Evolutionary conservation across 2,888 invertebrate genomes (phyloP), one percentile per base, ranked within the genome.

Genomic region (Listrodromus nycthemerus): DNA sequence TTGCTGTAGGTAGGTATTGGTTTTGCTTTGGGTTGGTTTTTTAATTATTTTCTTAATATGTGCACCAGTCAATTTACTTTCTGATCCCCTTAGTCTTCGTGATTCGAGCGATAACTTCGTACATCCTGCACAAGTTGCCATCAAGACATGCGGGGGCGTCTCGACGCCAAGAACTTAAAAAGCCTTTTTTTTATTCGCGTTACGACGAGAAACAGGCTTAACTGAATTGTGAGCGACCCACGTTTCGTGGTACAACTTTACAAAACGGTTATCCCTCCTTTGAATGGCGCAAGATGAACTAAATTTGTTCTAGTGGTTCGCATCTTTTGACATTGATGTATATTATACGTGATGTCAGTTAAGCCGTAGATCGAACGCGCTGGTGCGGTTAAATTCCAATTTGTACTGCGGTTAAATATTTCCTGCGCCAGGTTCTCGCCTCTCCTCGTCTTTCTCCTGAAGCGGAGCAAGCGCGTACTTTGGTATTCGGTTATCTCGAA

Each of bases 361-460:
- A 74, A 82, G 74, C 73, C 61, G 48, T 30, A 78, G 63, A 82
- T 82, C 78, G 70, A 79, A 74, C 52, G 78, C 74, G 65, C 33
- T 74, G 78, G 69, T 48, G 37, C 78, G 69, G 69, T 78, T 65
- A 79, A 82, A 82, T 82, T 74, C 69, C 69, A 79, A 74, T 79
- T 82, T 70, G 75, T 70, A 69, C 69, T 69, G 70, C 37, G 70
- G 63, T 63, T 74, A 52, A 82, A 79, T 67, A 82, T 58, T 70
- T 65, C 52, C 69, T 55, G 52, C 19, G 69, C 74, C 48, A 50
- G 74, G 69, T 65, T 61, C 69, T 52, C 61, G 8, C 10, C 16
- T 10, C 19, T 48, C 13, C 30, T 16, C 37, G 45, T 58, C 27
- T 50, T 45, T 58, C 66, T 27, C 33, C 33, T 37, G 45, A 3